phyloP scores from a whole-genome alignment of 2,888 invertebrate genomes.

The Platycnemis pennipes region DNA sequence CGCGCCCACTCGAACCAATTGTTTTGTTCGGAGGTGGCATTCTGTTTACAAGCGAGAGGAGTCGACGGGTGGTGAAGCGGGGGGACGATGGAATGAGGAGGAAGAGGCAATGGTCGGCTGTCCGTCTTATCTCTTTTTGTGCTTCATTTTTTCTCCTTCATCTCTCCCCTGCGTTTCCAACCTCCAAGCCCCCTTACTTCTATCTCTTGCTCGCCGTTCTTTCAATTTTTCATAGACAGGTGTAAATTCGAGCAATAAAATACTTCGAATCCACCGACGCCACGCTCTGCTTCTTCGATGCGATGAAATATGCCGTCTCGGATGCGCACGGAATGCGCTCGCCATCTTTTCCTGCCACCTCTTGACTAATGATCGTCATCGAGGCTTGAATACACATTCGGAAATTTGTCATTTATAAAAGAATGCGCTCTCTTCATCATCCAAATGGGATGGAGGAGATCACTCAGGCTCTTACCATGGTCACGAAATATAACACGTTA shows the following conservation, averaged over 20 bases:
- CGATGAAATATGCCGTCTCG: conserved; percentile 16
- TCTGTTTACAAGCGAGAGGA: conserved; percentile 32
- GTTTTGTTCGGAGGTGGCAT: conserved; percentile 39
- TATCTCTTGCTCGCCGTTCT: not conserved
- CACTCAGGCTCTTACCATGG: not conserved
- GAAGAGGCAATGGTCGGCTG: not conserved
- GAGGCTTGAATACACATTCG: conserved; percentile 19
- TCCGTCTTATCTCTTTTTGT: not conserved
- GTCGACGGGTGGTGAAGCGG: not conserved
- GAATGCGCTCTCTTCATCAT: not conserved
- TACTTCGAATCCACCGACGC: not conserved
- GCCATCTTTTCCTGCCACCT: not conserved
- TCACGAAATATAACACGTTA: not conserved
- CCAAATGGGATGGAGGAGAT: not conserved
- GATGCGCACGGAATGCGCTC: not conserved
- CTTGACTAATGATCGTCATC: not conserved
- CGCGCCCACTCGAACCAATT: conserved; percentile 32
- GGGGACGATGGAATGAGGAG: not conserved
- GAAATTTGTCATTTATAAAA: not conserved
- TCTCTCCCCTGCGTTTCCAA: too few relatives aligned
- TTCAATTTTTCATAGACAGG: conserved; percentile 28
- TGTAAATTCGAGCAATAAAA: conserved; percentile 32
- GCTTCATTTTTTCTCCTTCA: not conserved
- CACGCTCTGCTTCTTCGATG: conserved; percentile 2
- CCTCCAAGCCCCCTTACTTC: not conserved